Evolutionary conservation across 2,888 invertebrate genomes (phyloP).

Genomic region (Pachydiplax longipennis): DNA sequence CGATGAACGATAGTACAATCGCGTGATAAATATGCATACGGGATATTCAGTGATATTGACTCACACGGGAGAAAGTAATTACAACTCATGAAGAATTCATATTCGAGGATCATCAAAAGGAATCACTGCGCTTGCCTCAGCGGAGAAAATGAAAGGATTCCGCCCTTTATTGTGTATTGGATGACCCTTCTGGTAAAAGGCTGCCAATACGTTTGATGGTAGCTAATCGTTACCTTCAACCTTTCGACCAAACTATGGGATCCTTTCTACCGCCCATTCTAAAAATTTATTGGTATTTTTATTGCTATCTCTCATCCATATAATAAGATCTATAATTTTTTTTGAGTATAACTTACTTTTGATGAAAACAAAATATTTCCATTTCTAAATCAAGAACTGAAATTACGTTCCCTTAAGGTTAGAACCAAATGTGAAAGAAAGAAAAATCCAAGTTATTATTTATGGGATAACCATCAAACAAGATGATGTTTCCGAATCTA

Average conservation of each 20-base stretch:
- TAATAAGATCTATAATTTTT: too few species aligned
- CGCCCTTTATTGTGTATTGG: background rate
- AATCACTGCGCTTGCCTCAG: background rate
- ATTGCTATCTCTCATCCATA: too few species aligned
- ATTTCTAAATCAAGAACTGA: too few species aligned
- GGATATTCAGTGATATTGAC: background rate
- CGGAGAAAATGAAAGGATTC: background rate
- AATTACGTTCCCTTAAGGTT: too few species aligned
- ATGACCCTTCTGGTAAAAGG: background rate
- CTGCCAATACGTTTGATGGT: background rate
- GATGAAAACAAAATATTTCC: too few species aligned
- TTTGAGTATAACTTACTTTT: too few species aligned
- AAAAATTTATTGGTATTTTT: background rate
- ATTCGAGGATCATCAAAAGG: background rate
- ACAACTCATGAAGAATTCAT: background rate
- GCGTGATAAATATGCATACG: background rate
- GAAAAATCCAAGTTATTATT: too few species aligned
- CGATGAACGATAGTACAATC: background rate
- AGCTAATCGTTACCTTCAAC: background rate
- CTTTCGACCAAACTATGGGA: background rate
- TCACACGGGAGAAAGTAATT: background rate
- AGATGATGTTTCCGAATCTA: too few species aligned
- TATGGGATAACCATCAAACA: too few species aligned
- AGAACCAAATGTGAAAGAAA: too few species aligned
- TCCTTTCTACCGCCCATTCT: background rate